Conservation (phyloP, 2,113 vertebrate genomes). For the Melospiza melodia region DNA sequence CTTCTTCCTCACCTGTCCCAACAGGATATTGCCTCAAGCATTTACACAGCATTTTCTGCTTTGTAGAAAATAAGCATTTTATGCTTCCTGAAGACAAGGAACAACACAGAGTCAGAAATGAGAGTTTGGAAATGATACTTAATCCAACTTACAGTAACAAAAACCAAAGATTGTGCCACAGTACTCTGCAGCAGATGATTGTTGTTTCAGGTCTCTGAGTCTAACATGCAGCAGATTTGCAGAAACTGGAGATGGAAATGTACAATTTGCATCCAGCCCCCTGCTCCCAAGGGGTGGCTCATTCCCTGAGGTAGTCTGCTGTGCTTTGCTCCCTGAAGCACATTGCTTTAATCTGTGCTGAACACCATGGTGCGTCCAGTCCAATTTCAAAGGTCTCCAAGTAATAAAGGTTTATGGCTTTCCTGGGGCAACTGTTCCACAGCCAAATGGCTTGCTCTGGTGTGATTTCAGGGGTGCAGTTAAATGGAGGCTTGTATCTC, state of each 20-base stretch:
- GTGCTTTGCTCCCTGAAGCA: neutral
- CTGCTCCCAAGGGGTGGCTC: accelerated
- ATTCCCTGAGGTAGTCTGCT: neutral
- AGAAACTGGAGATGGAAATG: neutral
- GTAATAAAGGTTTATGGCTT: conserved; percentile 28
- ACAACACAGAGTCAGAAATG: neutral
- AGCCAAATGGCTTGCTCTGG: neutral
- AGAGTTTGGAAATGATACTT: neutral
- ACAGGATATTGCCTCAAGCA: neutral
- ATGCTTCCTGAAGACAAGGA: neutral
- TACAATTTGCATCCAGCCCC: neutral
- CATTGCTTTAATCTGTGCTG: neutral
- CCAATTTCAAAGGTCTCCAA: neutral
- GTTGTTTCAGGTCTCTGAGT: neutral
- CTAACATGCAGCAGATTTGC: neutral
- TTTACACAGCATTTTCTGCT: neutral
- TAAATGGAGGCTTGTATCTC: neutral
- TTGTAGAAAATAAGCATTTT: neutral
- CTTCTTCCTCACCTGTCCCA: neutral
- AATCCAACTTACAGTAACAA: neutral
- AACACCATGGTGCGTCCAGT: neutral
- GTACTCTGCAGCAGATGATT: neutral
- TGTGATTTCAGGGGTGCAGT: neutral
- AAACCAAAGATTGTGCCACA: neutral
- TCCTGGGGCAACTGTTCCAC: neutral